Base-by-base conservation (phyloP, 2,888 invertebrate genomes). In the Orgyia antiqua region DNA sequence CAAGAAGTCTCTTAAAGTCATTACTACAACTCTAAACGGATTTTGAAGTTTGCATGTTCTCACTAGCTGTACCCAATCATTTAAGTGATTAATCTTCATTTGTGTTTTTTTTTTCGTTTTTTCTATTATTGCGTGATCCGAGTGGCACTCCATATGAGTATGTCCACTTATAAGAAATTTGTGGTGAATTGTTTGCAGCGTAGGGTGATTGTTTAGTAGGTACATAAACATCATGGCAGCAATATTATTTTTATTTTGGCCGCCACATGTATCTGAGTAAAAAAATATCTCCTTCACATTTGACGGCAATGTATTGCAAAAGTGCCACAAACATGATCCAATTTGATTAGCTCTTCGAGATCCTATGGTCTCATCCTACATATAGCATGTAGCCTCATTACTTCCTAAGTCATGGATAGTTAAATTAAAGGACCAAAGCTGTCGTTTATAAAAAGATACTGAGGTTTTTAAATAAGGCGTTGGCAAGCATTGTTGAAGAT, bases 341-440 rank as follows among this genome's bases (percentile, higher is more conserved):
- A 59, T 51, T 39, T 58, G 40, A 27, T 56, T 58, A 10, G 48
- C 49, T 29, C 52, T 56, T 28, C 56, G 36, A 24, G 29, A 41
- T 11, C 39, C 50, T 21, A 38, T 42, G 2, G 33, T 35, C 33
- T 49, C 45, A 29, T 40, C 37, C 53, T 25, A 31, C 31, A 31
- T 31, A 10, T 39, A 48, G 27, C 48, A 49, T 13, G 15, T 30
- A 13, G 43, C 41, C 27, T 25, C 12, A 24, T 24, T 9, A 13
- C 6, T 24, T 8, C 4, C 13, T 24, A 13, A 24, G 8, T 12
- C 7, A 3, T 24, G 12, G 2, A 13, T 20, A 5, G 45, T 47
- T 15, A 45, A 24, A 37, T 45, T 45, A 24, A 36, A 43, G 7
- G 39, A 33, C 45, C 43, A 49, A 6, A 49, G 21, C 12, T 45